Evolutionary conservation across 2,113 vertebrate genomes (phyloP).

Genomic region (Phalacrocorax carbo): DNA sequence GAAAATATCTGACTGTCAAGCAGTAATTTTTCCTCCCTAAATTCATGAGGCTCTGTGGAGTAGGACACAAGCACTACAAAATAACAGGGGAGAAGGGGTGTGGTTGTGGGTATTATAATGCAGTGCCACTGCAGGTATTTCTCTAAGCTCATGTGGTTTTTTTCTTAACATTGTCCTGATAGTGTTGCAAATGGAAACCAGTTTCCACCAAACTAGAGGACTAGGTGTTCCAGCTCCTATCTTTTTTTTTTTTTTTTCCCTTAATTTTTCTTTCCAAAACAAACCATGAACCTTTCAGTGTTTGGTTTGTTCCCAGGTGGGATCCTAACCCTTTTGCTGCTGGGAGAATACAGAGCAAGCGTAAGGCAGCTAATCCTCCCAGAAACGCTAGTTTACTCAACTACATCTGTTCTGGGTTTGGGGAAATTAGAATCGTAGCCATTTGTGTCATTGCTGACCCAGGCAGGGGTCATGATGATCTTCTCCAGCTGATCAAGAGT

Average conservation of each 20-base stretch:
- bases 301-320: background rate
- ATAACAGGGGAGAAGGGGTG: background rate
- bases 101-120: background rate
- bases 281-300: background rate
- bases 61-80: background rate
- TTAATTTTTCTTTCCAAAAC: background rate
- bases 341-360: background rate
- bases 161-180: background rate
- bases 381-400: background rate
- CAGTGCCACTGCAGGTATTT: background rate
- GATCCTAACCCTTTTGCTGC: background rate
- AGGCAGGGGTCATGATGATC: background rate
- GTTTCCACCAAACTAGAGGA: background rate
- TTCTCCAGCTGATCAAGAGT: background rate
- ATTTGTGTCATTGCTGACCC: background rate
- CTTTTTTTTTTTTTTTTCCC: background rate
- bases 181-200: background rate
- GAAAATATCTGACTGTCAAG: background rate
- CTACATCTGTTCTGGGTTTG: slow-evolving; percentile 9
- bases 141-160: background rate
- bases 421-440: background rate
- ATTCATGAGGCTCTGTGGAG: background rate
- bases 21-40: background rate
- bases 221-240: background rate
- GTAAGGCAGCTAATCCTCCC: background rate